These are phyloP conservation scores for Aegithalos caudatus DNA, from an alignment of 2,113 vertebrate genomes.

Conservation along the genomic window DNA sequence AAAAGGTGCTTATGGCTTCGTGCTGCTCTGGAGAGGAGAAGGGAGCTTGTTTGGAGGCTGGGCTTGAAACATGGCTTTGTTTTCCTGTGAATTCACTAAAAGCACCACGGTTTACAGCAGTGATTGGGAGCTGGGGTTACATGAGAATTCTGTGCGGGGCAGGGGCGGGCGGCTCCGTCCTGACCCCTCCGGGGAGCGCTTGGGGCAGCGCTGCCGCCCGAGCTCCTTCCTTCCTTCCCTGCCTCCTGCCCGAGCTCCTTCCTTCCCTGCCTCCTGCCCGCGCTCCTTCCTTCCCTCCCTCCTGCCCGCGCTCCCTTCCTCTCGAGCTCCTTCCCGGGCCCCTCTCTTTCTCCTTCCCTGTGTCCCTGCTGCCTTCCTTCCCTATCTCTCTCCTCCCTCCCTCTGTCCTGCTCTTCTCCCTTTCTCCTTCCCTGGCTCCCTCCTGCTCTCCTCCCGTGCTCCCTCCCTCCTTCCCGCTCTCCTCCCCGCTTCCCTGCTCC, in stretches of 20 bases:
- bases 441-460: not conserved
- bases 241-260: too few species aligned
- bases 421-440: not conserved
- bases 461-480: too few species aligned
- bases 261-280: too few species aligned
- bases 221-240: too few species aligned
- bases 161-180: not conserved
- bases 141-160: not conserved
- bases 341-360: too few species aligned
- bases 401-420: too few species aligned
- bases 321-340: not conserved
- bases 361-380: too few species aligned
- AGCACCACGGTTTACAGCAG: not conserved
- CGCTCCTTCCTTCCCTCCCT: fast-evolving
- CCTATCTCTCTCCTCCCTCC: not conserved
- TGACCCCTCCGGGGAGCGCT: not conserved
- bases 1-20: not conserved
- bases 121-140: not conserved
- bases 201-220: not conserved
- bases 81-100: not conserved
- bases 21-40: not conserved
- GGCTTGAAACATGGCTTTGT: not conserved
- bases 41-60: not conserved
- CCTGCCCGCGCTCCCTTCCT: too few species aligned
- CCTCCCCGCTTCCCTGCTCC: not conserved